Evolutionary conservation across 2,113 vertebrate species (phyloP), one percentile per base, ranked within the genome.

Genomic region (Haliaeetus leucogaster): DNA sequence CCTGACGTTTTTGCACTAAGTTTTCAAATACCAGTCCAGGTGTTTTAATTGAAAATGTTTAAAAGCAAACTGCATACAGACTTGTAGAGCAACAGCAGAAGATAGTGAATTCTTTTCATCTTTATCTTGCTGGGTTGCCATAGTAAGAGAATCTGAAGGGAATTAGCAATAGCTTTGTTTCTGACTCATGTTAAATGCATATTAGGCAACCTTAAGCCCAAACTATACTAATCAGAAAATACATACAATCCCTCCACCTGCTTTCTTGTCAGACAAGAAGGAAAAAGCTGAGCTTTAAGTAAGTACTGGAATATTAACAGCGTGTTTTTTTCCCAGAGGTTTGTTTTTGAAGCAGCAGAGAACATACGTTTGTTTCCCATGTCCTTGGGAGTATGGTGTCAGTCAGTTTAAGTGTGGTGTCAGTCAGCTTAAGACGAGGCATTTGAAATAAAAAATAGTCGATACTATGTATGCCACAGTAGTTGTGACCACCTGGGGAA

Each of bases 1-100:
- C 40, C 48, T 48, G 18, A 26, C 21, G 50, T 68, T 58, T 72
- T 92, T 45, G 7, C 59, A 74, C 22, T 10, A 84, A 90, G 42
- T 96, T 97, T 96, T 96, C 47, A 95, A 90, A 91, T 94, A 93
- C 61, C 88, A 95, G 71, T 70, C 78, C 93, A 91, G 23, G 52
- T 21, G 14, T 45, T 95, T 94, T 96, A 96, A 96, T 72, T 95
- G 79, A 85, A 96, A 79, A 16, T 30, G 9, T 84, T 97, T 95
- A 94, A 88, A 97, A 89, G 32, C 4, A 26, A 27, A 77, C 53
- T 89, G 19, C 32, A 62, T 22, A 58, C 16, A 87, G 71, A 88
- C 65, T 90, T 83, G 80, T 72, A 95, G 67, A 95, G 43, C 27
- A 91, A 87, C 53, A 88, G 62, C 84, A 96, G 42, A 91, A 95